phyloP scores from a whole-genome alignment of 2,888 invertebrate species.

The Galerucella pusilla region DNA sequence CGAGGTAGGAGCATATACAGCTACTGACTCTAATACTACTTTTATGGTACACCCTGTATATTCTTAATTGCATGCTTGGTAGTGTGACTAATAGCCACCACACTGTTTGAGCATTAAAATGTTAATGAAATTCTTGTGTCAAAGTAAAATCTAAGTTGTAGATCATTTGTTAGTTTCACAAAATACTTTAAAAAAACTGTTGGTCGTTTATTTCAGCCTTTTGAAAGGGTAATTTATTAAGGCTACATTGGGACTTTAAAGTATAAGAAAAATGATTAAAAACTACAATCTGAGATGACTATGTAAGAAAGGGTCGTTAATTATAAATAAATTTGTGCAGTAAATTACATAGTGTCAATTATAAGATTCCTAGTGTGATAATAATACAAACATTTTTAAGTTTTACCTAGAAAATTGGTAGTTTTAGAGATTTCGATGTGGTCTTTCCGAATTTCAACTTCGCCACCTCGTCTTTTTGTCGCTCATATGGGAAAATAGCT shows the following conservation, averaged over 20 bases:
- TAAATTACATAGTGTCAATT: no score
- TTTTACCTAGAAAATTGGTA: no score
- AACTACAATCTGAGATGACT: background rate
- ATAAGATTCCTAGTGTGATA: no score
- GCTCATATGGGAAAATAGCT: no score
- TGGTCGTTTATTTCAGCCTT: constrained; percentile 4
- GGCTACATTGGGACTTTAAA: background rate
- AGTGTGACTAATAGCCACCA: background rate
- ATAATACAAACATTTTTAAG: no score
- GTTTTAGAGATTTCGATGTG: no score
- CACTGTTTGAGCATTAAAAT: background rate
- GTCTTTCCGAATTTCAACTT: no score
- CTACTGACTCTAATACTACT: background rate
- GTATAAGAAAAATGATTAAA: background rate
- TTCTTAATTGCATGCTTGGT: background rate
- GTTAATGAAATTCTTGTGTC: background rate
- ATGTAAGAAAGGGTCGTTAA: background rate
- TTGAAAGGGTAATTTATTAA: background rate
- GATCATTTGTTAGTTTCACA: constrained; percentile 19
- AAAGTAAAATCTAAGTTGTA: constrained; percentile 2
- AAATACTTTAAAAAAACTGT: constrained; percentile 1
- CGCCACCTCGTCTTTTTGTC: no score
- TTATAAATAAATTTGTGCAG: background rate
- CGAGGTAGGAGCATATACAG: no score
- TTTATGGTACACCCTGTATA: background rate